Percentiles rank a stretch among this genome's conserved stretches.
phyloP scores from a whole-genome alignment of 1,140 invertebrate genomes.

The Cotesia typhae region DNA sequence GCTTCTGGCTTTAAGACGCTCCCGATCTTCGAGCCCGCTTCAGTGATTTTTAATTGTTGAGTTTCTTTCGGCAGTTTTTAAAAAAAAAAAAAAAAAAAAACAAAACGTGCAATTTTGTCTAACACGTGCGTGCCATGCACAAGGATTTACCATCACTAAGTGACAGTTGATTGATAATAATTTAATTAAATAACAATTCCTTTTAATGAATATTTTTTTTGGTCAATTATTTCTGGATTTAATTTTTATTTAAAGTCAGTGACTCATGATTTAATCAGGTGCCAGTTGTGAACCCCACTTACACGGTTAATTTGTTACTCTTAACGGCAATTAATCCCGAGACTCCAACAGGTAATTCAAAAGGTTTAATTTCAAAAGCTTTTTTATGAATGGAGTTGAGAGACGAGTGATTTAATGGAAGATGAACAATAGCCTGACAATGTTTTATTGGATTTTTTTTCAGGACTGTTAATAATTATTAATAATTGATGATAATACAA shows the following conservation, averaged over 20 bases:
- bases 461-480: neutral
- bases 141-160: neutral
- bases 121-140: neutral
- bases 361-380: too few relatives aligned
- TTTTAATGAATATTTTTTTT: neutral
- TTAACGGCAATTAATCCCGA: too few relatives aligned
- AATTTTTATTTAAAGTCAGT: too few relatives aligned
- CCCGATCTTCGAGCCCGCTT: neutral
- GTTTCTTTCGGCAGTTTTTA: neutral
- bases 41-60: neutral
- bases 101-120: neutral
- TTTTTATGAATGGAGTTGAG: too few relatives aligned
- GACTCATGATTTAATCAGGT: too few relatives aligned
- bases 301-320: too few relatives aligned
- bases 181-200: neutral
- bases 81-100: neutral
- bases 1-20: neutral
- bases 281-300: too few relatives aligned
- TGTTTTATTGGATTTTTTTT: too few relatives aligned
- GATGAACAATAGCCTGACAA: too few relatives aligned
- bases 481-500: constrained; percentile 11
- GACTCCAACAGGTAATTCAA: too few relatives aligned
- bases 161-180: neutral
- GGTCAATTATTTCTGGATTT: too few relatives aligned
- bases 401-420: too few relatives aligned